Conservation (phyloP, 2,888 invertebrate species). For the Protodeltote pygarga region DNA sequence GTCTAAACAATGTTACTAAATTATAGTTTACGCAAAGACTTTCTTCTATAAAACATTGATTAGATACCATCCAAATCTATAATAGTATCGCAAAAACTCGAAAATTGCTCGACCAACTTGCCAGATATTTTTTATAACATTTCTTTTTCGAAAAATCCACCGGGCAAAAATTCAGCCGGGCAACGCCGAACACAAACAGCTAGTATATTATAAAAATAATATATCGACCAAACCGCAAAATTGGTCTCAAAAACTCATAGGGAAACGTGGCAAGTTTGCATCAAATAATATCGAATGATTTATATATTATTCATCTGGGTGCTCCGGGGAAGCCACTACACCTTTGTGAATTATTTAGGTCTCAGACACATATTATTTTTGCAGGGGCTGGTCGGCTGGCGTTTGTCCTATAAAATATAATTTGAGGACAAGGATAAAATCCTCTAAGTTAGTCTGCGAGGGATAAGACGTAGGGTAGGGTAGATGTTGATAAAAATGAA, state of each 20-base stretch:
- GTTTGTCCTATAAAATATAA: conserved; percentile 78
- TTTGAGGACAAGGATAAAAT: conserved; percentile 60
- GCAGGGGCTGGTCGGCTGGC: conserved; percentile 65
- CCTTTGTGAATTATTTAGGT: conserved; percentile 83
- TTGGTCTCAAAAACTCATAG: conserved; percentile 41
- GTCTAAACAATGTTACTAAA: no score
- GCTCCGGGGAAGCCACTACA: conserved; percentile 71
- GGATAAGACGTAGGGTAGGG: conserved; percentile 39
- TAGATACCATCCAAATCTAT: no score
- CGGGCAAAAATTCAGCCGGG: no score
- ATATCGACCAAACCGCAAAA: conserved; percentile 30
- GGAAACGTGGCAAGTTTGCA: conserved; percentile 61
- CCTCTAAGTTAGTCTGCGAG: conserved; percentile 50
- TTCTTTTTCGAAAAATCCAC: no score
- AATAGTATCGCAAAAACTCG: no score
- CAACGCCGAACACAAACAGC: no score
- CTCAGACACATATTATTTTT: conserved; percentile 80
- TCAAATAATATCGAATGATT: conserved; percentile 78
- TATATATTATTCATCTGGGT: conserved; percentile 80
- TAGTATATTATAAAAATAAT: background rate
- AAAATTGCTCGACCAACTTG: no score
- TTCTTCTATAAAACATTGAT: no score
- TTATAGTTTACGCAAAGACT: no score
- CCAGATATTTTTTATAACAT: no score
- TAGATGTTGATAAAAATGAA: conserved; percentile 21